Evolutionary conservation across 2,797 vertebrate species (phyloP).

Genomic region (Darevskia mixta): DNA sequence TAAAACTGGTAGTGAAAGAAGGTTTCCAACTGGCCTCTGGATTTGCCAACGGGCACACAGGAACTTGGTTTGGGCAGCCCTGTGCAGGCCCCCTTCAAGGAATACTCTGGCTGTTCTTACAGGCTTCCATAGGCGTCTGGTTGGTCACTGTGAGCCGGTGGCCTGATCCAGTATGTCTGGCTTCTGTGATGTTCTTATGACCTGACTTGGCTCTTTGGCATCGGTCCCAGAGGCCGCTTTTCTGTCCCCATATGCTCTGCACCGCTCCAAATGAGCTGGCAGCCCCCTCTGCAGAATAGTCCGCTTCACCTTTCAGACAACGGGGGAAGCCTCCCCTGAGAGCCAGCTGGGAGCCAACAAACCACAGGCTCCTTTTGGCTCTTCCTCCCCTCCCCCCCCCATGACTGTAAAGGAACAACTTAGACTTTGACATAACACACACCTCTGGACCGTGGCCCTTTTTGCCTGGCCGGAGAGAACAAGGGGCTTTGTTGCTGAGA

Average conservation of each 20-base stretch:
- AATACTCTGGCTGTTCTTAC: neutral
- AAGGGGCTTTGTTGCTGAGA: conserved; percentile 10
- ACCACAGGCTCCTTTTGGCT: neutral
- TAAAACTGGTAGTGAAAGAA: neutral
- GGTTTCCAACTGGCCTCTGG: neutral
- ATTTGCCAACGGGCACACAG: no score
- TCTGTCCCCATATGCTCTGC: no score
- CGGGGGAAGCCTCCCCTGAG: neutral
- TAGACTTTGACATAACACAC: neutral
- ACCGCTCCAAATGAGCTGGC: neutral
- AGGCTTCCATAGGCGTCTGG: no score
- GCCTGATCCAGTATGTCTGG: no score
- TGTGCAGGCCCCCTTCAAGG: neutral
- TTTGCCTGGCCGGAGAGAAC: conserved; percentile 18
- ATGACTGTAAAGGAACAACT: conserved; percentile 20
- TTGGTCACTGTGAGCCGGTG: no score
- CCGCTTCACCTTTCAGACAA: neutral
- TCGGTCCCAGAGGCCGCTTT: neutral
- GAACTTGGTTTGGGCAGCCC: neutral
- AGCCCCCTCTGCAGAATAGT: neutral
- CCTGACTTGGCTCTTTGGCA: neutral
- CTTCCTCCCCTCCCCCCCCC: neutral
- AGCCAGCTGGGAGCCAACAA: neutral
- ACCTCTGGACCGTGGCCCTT: conserved; percentile 7
- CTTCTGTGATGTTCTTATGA: no score